phyloP scores from a whole-genome alignment of 2,113 vertebrate species.

The Falco punctatus region DNA sequence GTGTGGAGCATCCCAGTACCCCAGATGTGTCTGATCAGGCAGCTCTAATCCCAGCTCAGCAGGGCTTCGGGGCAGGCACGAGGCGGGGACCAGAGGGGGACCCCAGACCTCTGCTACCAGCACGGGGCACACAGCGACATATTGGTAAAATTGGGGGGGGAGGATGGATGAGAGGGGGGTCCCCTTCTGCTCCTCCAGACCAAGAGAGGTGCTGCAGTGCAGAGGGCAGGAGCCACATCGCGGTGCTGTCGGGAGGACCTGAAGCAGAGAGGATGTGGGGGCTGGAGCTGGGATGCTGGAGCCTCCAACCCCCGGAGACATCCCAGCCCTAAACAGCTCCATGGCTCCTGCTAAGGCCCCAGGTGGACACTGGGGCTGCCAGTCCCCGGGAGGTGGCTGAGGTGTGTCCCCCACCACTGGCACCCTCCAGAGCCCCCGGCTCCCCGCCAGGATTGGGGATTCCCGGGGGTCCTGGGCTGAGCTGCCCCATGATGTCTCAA shows the following conservation, averaged over 20 bases:
- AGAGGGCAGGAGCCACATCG: background rate
- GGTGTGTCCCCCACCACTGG: rapidly evolving
- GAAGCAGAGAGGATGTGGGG: rapidly evolving
- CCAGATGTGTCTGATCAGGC: background rate
- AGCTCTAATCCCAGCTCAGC: background rate
- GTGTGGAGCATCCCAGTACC: background rate
- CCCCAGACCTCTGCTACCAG: background rate
- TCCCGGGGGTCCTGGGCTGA: background rate
- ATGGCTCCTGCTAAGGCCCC: background rate
- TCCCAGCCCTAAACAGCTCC: background rate
- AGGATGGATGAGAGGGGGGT: background rate
- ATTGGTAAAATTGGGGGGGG: background rate
- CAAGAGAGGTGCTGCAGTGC: background rate
- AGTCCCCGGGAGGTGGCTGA: background rate
- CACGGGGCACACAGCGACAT: rapidly evolving
- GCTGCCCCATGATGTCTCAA: background rate
- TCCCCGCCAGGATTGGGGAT: background rate
- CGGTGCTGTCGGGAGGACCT: background rate
- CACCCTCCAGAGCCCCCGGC: rapidly evolving
- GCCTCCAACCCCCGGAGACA: background rate
- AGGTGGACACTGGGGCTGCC: background rate
- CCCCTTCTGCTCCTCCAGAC: background rate
- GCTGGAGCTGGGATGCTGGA: background rate
- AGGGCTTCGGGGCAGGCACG: background rate
- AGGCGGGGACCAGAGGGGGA: background rate